Evolutionary conservation across 2,113 vertebrate species (phyloP).

Genomic region (Clupea harengus): DNA sequence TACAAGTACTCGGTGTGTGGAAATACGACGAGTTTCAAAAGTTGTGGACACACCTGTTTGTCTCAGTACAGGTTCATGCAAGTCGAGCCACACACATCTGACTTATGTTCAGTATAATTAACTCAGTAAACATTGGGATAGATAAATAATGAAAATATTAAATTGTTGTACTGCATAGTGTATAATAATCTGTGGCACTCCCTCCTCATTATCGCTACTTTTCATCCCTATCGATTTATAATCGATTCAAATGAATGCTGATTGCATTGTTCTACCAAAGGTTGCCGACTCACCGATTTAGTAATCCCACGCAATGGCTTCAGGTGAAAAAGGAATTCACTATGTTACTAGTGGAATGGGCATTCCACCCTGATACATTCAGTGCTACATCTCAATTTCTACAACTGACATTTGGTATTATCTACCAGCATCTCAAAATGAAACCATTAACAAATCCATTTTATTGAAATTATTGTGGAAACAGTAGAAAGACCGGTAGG

Average conservation of each 20-base stretch:
- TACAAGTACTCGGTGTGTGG: background rate
- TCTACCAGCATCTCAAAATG: background rate
- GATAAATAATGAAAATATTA: background rate
- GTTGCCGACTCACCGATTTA: conserved; percentile 71
- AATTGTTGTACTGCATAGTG: background rate
- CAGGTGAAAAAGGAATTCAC: conserved; percentile 56
- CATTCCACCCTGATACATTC: conserved; percentile 31
- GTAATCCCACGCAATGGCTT: conserved; percentile 73
- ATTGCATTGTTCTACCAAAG: conserved; percentile 16
- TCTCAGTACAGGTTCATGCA: background rate
- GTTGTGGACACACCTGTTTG: background rate
- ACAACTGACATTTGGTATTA: background rate
- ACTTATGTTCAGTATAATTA: background rate
- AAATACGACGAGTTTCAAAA: background rate
- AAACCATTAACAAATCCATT: background rate
- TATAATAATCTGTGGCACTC: background rate
- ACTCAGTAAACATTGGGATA: background rate
- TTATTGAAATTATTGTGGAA: background rate
- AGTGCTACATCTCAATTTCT: background rate
- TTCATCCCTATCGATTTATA: background rate
- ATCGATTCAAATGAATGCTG: background rate
- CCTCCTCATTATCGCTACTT: background rate
- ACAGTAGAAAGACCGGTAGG: background rate
- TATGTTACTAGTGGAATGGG: conserved; percentile 48
- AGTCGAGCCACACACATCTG: background rate